phyloP scores from a whole-genome alignment of 2,797 vertebrate genomes.

The Sebastes matsubarae region DNA sequence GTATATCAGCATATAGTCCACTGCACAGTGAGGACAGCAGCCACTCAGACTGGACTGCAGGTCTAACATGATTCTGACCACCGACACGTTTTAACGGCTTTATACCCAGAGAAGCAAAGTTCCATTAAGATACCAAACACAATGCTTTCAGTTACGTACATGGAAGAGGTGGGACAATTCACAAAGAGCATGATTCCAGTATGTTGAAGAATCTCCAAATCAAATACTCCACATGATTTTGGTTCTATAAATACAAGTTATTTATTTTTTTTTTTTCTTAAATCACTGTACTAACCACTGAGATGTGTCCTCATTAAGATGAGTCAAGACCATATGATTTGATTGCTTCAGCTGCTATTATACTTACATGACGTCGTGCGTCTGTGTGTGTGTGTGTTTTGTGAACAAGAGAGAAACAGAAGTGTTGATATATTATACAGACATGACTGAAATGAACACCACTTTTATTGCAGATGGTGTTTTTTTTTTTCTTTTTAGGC shows the following conservation, averaged over 20 bases:
- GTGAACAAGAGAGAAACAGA: conserved; percentile 71
- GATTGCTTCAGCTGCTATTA: conserved; percentile 66
- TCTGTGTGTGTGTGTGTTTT: conserved; percentile 26
- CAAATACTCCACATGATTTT: conserved; percentile 84
- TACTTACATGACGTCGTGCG: conserved; percentile 57
- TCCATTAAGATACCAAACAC: conserved; percentile 81
- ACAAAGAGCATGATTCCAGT: conserved; percentile 87
- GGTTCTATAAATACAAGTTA: conserved; percentile 87
- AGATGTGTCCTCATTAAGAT: conserved; percentile 82
- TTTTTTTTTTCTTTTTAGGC: conserved; percentile 35
- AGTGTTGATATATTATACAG: conserved; percentile 89
- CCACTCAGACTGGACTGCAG: conserved; percentile 32
- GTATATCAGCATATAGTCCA: conserved; percentile 70
- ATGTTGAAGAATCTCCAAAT: conserved; percentile 78
- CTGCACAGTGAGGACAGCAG: conserved; percentile 86
- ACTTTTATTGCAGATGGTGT: conserved; percentile 87
- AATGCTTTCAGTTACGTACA: conserved; percentile 81
- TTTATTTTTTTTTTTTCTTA: conserved; percentile 32
- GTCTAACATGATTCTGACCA: conserved; percentile 49
- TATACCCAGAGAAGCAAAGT: conserved; percentile 69
- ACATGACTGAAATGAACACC: conserved; percentile 89
- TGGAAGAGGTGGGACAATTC: conserved; percentile 81
- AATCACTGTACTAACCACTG: conserved; percentile 84
- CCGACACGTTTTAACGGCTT: conserved; percentile 53
- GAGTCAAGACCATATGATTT: conserved; percentile 71